A percentile compares a stretch with the other conserved stretches of the same genome.
These are phyloP conservation scores for Scaptomyza tumidula DNA, from an alignment of 2,888 invertebrate genomes.

Conservation along the genomic window DNA sequence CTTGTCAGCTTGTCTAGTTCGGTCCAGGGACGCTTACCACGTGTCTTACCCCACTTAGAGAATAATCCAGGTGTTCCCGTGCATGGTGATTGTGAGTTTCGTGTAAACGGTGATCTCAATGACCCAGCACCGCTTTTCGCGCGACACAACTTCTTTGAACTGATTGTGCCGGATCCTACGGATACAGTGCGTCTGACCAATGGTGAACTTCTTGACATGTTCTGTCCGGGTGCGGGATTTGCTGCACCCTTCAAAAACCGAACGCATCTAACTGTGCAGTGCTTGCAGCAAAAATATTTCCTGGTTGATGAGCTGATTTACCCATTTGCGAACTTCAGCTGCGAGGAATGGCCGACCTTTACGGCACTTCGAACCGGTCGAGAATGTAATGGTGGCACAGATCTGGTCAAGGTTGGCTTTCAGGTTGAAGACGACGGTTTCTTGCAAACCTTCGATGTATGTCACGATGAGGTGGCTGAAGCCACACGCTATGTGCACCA, in stretches of 20 bases:
- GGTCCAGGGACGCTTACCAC: constrained; percentile 30
- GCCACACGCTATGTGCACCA: constrained; percentile 84
- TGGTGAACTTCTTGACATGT: constrained; percentile 79
- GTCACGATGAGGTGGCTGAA: constrained; percentile 82
- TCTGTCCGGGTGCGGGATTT: constrained; percentile 76
- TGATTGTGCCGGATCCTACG: constrained; percentile 72
- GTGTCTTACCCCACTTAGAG: constrained; percentile 53
- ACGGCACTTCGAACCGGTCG: constrained; percentile 74
- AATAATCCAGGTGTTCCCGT: constrained; percentile 64
- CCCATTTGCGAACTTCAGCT: constrained; percentile 80
- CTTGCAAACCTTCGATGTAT: constrained; percentile 83
- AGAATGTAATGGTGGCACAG: constrained; percentile 79
- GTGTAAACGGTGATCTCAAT: constrained; percentile 75
- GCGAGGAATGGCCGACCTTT: constrained; percentile 75
- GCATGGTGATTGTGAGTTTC: constrained; percentile 70
- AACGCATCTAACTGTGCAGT: constrained; percentile 74
- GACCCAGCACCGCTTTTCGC: constrained; percentile 87
- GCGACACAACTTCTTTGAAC: constrained; percentile 78
- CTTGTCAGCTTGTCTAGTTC: constrained; percentile 33
- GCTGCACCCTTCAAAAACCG: constrained; percentile 54
- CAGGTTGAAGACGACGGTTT: constrained; percentile 76
- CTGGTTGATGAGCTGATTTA: constrained; percentile 67
- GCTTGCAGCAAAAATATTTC: constrained; percentile 75
- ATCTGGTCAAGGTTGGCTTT: constrained; percentile 84
- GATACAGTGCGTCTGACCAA: constrained; percentile 74